phyloP scores from a whole-genome alignment of 2,888 invertebrate species.

The Cryptophagus acutangulus region DNA sequence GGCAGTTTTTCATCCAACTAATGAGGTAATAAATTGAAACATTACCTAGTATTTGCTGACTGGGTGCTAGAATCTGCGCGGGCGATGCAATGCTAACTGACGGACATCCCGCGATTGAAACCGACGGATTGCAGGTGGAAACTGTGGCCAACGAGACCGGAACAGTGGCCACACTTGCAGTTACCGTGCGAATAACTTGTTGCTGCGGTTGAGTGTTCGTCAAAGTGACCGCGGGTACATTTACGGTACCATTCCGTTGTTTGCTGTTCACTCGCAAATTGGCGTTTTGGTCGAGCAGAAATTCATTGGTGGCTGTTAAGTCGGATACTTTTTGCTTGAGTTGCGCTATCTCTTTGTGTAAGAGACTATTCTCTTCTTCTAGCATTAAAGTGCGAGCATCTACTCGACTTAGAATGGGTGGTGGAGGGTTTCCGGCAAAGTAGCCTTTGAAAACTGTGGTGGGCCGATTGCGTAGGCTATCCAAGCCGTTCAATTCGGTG shows the following conservation, averaged over 20 bases:
- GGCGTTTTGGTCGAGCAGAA: slow-evolving; percentile 72
- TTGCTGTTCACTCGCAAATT: slow-evolving; percentile 60
- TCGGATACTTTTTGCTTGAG: slow-evolving; percentile 64
- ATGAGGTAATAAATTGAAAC: no score
- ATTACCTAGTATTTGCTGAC: slow-evolving; percentile 47
- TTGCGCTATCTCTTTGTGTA: slow-evolving; percentile 64
- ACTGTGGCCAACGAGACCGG: slow-evolving; percentile 59
- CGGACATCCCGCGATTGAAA: slow-evolving; percentile 54
- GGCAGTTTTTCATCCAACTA: no score
- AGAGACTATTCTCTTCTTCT: slow-evolving; percentile 64
- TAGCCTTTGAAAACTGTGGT: slow-evolving; percentile 41
- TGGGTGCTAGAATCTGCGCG: slow-evolving; percentile 49
- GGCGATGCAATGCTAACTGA: slow-evolving; percentile 58
- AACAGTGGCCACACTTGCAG: slow-evolving; percentile 57
- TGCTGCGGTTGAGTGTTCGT: slow-evolving; percentile 49
- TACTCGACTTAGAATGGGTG: slow-evolving; percentile 40
- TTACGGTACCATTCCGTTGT: slow-evolving; percentile 52
- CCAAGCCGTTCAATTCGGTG: slow-evolving; percentile 26
- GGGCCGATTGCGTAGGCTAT: slow-evolving; percentile 21
- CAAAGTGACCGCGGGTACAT: slow-evolving; percentile 58
- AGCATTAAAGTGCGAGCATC: slow-evolving; percentile 50
- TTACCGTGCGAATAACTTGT: slow-evolving; percentile 52
- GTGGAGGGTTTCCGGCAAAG: slow-evolving; percentile 43
- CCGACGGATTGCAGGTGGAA: slow-evolving; percentile 51
- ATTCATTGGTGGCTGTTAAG: slow-evolving; percentile 71